These are phyloP conservation scores for Tromatobia lineatoria DNA, from an alignment of 2,888 invertebrate species.

Conservation along the genomic window DNA sequence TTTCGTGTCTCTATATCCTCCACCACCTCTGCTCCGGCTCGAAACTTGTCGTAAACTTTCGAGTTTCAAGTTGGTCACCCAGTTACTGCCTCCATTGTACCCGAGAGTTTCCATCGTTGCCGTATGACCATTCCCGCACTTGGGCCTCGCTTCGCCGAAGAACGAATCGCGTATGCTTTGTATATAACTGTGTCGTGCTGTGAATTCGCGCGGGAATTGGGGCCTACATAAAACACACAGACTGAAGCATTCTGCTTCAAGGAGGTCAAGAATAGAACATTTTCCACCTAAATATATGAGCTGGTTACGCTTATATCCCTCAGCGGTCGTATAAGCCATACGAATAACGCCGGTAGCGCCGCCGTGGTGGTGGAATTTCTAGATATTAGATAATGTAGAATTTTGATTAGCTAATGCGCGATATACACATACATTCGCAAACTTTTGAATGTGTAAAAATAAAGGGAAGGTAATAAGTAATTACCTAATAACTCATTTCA, in stretches of 20 bases:
- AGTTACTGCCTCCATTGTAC: constrained; percentile 66
- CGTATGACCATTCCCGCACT: constrained; percentile 63
- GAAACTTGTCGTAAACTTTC: constrained; percentile 66
- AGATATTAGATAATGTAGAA: too few relatives aligned
- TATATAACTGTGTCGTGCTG: background rate
- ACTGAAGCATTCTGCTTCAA: background rate
- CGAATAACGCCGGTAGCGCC: too few relatives aligned
- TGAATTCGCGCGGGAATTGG: background rate
- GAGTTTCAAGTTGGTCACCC: constrained; percentile 70
- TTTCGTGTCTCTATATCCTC: constrained; percentile 21
- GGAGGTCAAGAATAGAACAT: background rate
- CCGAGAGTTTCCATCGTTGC: constrained; percentile 64
- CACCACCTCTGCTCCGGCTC: constrained; percentile 45
- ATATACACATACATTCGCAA: too few relatives aligned
- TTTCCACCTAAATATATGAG: background rate
- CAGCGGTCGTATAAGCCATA: too few relatives aligned
- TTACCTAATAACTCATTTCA: too few relatives aligned
- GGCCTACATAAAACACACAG: background rate
- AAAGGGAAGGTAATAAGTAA: too few relatives aligned
- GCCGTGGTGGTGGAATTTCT: too few relatives aligned
- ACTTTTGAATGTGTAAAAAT: too few relatives aligned
- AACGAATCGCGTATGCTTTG: constrained; percentile 45
- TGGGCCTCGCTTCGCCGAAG: constrained; percentile 36
- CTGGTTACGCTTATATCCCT: background rate
- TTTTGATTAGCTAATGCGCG: too few relatives aligned